Percentiles rank a stretch among this genome's conserved stretches.
phyloP scores from a whole-genome alignment of 1,140 invertebrate species.

The Varroa destructor region DNA sequence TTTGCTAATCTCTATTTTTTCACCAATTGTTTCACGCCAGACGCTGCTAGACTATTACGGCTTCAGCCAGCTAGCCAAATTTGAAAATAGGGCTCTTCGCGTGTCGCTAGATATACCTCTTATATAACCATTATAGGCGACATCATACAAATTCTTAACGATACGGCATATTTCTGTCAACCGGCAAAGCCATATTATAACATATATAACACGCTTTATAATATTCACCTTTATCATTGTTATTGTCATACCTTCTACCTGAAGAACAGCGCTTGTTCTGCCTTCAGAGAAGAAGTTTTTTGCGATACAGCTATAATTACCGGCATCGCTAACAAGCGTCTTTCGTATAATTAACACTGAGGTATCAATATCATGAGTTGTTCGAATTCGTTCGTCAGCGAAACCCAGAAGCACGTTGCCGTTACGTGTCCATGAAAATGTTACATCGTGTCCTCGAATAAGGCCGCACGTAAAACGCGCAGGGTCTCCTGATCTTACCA shows the following conservation, averaged over 20 bases:
- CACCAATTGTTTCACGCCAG: no score
- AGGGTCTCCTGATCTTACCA: background rate
- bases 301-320: slow-evolving; percentile 15
- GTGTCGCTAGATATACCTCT: no score
- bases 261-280: slow-evolving; percentile 4
- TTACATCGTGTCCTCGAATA: background rate
- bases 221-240: no score
- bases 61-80: no score
- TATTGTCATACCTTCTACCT: background rate
- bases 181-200: no score
- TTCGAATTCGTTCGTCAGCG: background rate
- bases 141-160: no score
- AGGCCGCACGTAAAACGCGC: slow-evolving; percentile 6
- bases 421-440: slow-evolving; percentile 1
- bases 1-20: no score
- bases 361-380: background rate
- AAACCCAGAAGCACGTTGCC: background rate
- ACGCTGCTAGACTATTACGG: no score
- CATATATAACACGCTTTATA: background rate
- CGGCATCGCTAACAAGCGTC: background rate
- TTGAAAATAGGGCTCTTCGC: no score
- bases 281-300: slow-evolving; percentile 16
- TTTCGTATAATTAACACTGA: background rate
- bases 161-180: no score
- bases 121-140: no score